Evolutionary conservation across 2,113 vertebrate species (phyloP).

Genomic region (Thinocorus orbignyianus): DNA sequence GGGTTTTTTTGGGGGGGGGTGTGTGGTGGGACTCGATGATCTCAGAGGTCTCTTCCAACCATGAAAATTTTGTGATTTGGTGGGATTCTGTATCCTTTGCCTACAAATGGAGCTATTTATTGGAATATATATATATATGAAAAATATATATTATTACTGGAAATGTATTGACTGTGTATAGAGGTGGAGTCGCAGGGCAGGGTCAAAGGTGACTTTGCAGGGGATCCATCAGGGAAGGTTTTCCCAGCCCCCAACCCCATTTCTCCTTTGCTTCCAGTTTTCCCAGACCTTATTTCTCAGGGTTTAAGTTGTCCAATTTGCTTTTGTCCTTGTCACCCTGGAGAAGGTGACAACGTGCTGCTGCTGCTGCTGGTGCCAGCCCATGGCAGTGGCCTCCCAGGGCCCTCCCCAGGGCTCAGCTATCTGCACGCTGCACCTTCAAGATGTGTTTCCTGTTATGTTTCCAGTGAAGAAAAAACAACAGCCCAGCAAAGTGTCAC

Average conservation of each 20-base stretch:
- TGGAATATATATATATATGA: background rate
- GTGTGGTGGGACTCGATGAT: too few species aligned
- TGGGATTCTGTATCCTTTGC: background rate
- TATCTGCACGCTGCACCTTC: background rate
- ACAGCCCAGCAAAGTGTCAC: background rate
- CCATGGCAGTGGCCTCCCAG: accelerated
- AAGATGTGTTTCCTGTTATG: background rate
- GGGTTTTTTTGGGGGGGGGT: too few species aligned
- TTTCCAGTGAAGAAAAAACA: background rate
- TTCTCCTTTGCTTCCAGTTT: background rate
- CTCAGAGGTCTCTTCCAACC: too few species aligned
- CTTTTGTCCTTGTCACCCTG: background rate
- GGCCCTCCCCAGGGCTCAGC: background rate
- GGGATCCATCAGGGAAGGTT: background rate
- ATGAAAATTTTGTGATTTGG: too few species aligned
- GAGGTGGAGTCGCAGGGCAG: background rate
- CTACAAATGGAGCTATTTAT: background rate
- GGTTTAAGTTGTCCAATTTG: background rate
- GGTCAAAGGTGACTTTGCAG: background rate
- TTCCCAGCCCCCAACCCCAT: background rate
- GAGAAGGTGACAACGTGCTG: background rate
- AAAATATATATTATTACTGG: background rate
- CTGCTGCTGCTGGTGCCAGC: background rate
- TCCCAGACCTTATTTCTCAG: background rate
- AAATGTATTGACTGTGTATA: accelerated